Evolutionary conservation across 2,113 vertebrate genomes (phyloP), one percentile per base, ranked within the genome.

Genomic region (Irena cyanogastra): DNA sequence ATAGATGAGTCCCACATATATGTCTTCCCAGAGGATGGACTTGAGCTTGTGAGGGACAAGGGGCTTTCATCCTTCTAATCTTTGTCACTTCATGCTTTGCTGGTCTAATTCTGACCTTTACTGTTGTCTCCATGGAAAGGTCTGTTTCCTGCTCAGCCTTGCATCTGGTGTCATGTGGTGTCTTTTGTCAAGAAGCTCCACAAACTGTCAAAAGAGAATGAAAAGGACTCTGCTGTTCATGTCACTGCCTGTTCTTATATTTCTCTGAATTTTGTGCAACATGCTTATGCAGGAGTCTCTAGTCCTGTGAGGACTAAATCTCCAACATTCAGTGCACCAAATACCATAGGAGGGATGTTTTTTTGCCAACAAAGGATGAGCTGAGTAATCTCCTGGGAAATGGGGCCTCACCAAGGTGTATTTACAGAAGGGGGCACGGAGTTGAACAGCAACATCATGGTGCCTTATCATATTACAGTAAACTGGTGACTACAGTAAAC

Each of bases 1-100:
- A 13, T 1, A 33, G 11, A 4, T n/a, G 5, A 68, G 11, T 65
- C 23, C 31, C 28, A 53, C 7, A 16, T 49, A 41, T 2, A 1
- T 19, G 17, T 69, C 41, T 47, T 87, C 35, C 26, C 45, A 83
- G 66, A 53, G 30, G 20, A 63, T 13, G 6, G 45, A 44, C 33
- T 47, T 94, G 45, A 86, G 41, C 21, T 88, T 80, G 33, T 61
- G 42, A 88, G 33, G 17, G 16, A 37, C 24, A 66, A 74, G n/a
- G 19, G 8, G 10, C 7, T 90, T 90, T 88, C 18, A 54, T 39
- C 23, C 20, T 75, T 64, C 20, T 66, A 71, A 81, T 28, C 22
- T 5, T 66, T 57, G 47, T 10, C 5, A 52, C 66, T 95, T 80
- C 31, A 27, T 31, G 60, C 24, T 15, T 70, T 92, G 13, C 26